A percentile compares a stretch with the other conserved stretches of the same genome.
Conservation (phyloP, 2,113 vertebrate genomes). For the Pollimyrus isidori region DNA sequence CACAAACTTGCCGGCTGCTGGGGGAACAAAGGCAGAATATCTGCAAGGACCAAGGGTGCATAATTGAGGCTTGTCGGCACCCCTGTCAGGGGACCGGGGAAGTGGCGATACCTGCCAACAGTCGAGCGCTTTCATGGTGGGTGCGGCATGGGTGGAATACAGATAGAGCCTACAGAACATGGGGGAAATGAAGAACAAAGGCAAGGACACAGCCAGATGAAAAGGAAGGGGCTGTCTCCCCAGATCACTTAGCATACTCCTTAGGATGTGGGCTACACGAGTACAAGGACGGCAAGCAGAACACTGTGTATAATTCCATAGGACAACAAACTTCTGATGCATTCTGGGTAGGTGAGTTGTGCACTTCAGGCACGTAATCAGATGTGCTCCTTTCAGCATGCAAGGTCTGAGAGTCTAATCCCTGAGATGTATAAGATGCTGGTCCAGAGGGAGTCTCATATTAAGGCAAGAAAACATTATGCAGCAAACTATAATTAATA, state of each 20-base stretch:
- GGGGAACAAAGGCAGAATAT: conserved; percentile 14
- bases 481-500: not conserved
- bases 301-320: not conserved
- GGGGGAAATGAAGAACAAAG: not conserved
- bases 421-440: not conserved
- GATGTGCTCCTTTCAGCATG: not conserved
- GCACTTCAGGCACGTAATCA: not conserved
- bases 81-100: conserved; percentile 36
- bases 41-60: conserved; percentile 29
- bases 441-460: not conserved
- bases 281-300: not conserved
- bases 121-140: conserved; percentile 26
- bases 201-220: conserved; percentile 10
- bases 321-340: not conserved
- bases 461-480: not conserved
- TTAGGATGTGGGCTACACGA: not conserved
- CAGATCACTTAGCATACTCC: not conserved
- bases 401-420: not conserved
- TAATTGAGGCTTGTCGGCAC: conserved; percentile 38
- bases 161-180: conserved; percentile 23
- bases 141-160: conserved; percentile 23
- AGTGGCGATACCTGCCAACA: conserved; percentile 30
- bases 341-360: not conserved
- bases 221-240: not conserved
- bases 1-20: not conserved